Conservation (phyloP, 2,797 vertebrate species). For the Chiloscyllium punctatum region DNA sequence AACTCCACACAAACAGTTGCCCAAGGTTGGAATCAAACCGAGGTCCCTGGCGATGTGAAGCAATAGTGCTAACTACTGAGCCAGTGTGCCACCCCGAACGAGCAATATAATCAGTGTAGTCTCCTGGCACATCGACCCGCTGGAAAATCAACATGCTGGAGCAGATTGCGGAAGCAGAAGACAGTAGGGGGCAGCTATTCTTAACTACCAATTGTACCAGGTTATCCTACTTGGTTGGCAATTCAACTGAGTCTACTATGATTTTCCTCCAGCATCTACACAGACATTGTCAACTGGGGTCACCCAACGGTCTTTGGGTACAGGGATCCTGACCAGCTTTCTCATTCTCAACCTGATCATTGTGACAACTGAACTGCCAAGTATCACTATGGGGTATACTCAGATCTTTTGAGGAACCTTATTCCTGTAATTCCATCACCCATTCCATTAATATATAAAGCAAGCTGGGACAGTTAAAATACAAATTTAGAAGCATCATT, state of each 20-base stretch:
- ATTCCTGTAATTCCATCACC: neutral
- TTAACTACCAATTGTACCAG: neutral
- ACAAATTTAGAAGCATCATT: neutral
- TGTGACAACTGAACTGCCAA: neutral
- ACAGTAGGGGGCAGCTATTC: neutral
- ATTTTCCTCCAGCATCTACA: neutral
- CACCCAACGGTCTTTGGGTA: neutral
- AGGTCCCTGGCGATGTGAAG: no score
- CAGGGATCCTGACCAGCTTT: neutral
- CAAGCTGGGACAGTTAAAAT: neutral
- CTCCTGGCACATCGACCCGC: neutral
- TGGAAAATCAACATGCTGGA: neutral
- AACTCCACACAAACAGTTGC: no score
- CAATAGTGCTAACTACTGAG: no score
- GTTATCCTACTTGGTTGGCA: no score
- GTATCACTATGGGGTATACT: neutral
- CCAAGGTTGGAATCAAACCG: no score
- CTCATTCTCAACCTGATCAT: neutral
- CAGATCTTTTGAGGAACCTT: neutral
- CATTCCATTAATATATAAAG: neutral
- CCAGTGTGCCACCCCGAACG: no score
- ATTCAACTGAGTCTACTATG: neutral
- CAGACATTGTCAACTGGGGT: neutral
- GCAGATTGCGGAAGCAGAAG: neutral
- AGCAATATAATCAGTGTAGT: neutral